phyloP scores from a whole-genome alignment of 2,888 invertebrate genomes.

The Neria commutata region DNA sequence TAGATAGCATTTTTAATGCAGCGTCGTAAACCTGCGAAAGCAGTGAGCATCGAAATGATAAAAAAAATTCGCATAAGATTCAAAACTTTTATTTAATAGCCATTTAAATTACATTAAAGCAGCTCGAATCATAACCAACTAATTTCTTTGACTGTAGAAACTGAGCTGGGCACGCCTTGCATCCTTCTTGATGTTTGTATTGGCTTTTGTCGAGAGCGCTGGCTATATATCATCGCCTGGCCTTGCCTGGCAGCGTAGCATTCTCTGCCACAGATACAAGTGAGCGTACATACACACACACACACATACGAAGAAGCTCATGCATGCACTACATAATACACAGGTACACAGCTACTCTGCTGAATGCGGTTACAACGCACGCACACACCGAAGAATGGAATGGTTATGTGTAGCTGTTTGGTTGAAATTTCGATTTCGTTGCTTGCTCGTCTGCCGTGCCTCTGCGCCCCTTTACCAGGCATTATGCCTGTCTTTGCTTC shows the following conservation, averaged over 20 bases:
- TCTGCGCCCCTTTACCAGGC: background rate
- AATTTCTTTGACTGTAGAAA: too few relatives aligned
- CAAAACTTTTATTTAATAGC: too few relatives aligned
- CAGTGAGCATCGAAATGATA: too few relatives aligned
- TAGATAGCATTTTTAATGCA: too few relatives aligned
- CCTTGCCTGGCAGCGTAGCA: too few relatives aligned
- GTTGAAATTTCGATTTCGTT: constrained; percentile 26
- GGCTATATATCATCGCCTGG: constrained; percentile 50
- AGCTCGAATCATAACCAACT: too few relatives aligned
- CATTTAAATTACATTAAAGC: too few relatives aligned
- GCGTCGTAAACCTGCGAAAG: too few relatives aligned
- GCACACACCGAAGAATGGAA: background rate
- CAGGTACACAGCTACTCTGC: too few relatives aligned
- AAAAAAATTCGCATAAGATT: too few relatives aligned
- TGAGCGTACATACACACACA: constrained; percentile 11
- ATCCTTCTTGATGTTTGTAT: constrained; percentile 30
- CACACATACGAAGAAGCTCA: background rate
- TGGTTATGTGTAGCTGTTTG: constrained; percentile 29
- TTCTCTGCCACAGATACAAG: background rate
- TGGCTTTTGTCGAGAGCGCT: constrained; percentile 47
- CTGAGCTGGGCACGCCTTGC: constrained; percentile 3
- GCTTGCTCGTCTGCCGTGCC: constrained; percentile 30
- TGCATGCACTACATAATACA: too few relatives aligned
- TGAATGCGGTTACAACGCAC: too few relatives aligned
- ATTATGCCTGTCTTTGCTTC: constrained; percentile 4